Conservation (phyloP, 2,888 invertebrate species). For the Chaitophorus viminalis region DNA sequence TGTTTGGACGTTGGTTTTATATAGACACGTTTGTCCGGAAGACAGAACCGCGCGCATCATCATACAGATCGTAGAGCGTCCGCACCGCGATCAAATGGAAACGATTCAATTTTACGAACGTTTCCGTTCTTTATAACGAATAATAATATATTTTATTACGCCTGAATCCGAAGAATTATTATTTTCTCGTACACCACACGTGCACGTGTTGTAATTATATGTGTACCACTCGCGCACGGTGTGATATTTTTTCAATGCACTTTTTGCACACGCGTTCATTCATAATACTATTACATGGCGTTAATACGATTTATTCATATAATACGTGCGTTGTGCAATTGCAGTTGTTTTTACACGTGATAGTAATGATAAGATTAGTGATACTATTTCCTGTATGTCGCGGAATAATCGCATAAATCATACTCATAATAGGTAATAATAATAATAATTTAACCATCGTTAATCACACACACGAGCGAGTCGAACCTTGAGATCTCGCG, state of each 20-base stretch:
- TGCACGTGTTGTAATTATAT: neutral
- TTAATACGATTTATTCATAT: neutral
- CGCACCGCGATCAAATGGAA: neutral
- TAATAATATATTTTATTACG: neutral
- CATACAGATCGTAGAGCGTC: neutral
- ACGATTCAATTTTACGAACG: constrained; percentile 25
- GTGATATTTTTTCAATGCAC: no score
- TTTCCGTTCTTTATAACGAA: neutral
- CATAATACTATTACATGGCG: neutral
- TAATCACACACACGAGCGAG: neutral
- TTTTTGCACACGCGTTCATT: no score
- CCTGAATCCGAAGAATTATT: neutral
- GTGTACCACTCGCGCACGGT: no score
- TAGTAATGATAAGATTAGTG: neutral
- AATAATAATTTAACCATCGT: neutral
- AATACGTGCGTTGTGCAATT: neutral
- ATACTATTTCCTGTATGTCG: neutral
- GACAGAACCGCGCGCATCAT: neutral
- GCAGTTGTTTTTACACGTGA: neutral
- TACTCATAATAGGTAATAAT: neutral
- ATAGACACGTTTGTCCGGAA: constrained; percentile 32
- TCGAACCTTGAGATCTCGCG: neutral
- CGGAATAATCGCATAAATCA: neutral
- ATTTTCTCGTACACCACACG: neutral
- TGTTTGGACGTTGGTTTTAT: constrained; percentile 15